A percentile compares a stretch with the other conserved stretches of the same genome.
Evolutionary conservation across 1,140 invertebrate genomes (phyloP).

Genomic region (Archegozetes longisetosus): DNA sequence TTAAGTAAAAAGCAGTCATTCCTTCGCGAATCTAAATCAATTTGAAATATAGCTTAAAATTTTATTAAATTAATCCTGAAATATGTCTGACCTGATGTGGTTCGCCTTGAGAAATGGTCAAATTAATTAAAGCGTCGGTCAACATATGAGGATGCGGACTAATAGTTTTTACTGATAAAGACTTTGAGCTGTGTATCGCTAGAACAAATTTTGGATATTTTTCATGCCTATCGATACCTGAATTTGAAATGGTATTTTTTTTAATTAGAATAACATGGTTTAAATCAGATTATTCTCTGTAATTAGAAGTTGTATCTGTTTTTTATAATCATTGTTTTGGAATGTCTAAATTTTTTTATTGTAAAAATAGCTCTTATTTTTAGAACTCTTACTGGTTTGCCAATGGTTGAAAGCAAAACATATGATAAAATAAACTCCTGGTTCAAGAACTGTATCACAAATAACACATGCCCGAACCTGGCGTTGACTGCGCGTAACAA

Average conservation of each 20-base stretch:
- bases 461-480: conserved; percentile 81
- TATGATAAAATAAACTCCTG: conserved; percentile 76
- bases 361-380: background rate
- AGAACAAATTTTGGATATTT: conserved; percentile 72
- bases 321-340: conserved; percentile 75
- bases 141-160: conserved; percentile 61
- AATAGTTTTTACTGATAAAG: conserved; percentile 67
- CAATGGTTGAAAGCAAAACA: conserved; percentile 91
- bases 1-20: conserved; percentile 88
- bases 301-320: conserved; percentile 29
- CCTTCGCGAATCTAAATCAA: conserved; percentile 56
- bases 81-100: conserved; percentile 47
- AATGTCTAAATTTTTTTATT: conserved; percentile 37
- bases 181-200: conserved; percentile 81
- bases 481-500: conserved; percentile 83
- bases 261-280: no score
- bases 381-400: conserved; percentile 41
- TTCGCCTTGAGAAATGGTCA: conserved; percentile 74
- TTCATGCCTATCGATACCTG: no score
- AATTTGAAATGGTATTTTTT: no score
- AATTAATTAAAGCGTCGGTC: conserved; percentile 79
- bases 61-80: background rate
- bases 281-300: conserved; percentile 53
- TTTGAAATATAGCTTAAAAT: conserved; percentile 17
- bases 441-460: conserved; percentile 85